Percentiles rank a stretch among this genome's conserved stretches.
These are phyloP conservation scores for Caracal caracal DNA, from an alignment of 2,113 vertebrate species.

Conservation along the genomic window DNA sequence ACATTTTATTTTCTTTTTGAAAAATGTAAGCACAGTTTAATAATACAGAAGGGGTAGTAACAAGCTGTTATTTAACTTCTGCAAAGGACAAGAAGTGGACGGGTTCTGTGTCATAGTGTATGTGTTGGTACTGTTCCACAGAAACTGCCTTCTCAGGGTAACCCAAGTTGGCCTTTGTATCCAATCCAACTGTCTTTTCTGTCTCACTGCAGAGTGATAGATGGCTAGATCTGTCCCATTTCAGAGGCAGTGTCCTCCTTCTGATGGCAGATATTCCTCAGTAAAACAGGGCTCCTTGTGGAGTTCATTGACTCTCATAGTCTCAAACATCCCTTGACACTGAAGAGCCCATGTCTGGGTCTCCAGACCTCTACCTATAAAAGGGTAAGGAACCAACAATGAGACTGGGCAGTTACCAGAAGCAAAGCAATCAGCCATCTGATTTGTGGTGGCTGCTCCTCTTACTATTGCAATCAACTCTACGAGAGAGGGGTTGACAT, in stretches of 20 bases:
- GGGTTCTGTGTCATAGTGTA: background rate
- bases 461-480: background rate
- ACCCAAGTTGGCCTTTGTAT: too few species aligned
- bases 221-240: background rate
- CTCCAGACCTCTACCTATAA: background rate
- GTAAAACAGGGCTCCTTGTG: background rate
- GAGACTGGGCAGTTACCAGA: background rate
- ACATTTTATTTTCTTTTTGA: background rate
- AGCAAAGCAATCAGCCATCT: background rate
- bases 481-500: background rate
- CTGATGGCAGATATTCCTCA: background rate
- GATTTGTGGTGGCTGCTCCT: background rate
- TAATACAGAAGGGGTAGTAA: background rate
- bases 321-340: background rate
- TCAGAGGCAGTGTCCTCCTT: background rate
- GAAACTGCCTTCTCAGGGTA: background rate
- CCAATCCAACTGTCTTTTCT: background rate
- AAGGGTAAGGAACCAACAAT: background rate
- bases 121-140: background rate
- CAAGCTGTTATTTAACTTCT: background rate
- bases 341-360: background rate
- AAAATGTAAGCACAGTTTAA: background rate
- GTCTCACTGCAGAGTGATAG: background rate
- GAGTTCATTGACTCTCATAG: background rate
- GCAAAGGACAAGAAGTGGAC: background rate